Evolutionary conservation across 2,888 invertebrate genomes (phyloP).

Genomic region (Dolomedes plantarius): DNA sequence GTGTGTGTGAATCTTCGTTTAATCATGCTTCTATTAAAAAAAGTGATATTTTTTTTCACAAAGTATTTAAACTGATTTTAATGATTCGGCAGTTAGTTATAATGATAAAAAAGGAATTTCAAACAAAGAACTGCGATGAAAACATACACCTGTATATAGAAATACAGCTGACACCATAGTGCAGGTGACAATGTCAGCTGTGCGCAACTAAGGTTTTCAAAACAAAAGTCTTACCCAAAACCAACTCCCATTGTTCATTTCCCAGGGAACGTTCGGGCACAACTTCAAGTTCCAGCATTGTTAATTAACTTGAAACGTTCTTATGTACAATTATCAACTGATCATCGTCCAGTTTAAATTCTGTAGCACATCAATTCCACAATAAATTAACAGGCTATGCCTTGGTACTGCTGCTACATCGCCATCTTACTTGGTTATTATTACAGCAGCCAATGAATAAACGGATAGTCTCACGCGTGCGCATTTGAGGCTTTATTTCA

Average conservation of each 20-base stretch:
- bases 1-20: too few relatives aligned
- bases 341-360: slow-evolving; percentile 18
- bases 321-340: slow-evolving; percentile 31
- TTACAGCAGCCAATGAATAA: slow-evolving; percentile 33
- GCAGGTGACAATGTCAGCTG: slow-evolving; percentile 69
- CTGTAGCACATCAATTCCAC: neutral
- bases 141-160: slow-evolving; percentile 15
- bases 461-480: slow-evolving; percentile 32
- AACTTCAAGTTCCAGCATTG: slow-evolving; percentile 97
- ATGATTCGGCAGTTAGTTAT: too few relatives aligned
- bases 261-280: slow-evolving; percentile 96
- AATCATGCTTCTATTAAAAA: too few relatives aligned
- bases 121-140: neutral
- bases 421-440: slow-evolving; percentile 44
- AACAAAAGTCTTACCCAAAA: slow-evolving; percentile 85
- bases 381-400: neutral
- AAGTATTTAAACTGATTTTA: too few relatives aligned
- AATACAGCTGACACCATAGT: slow-evolving; percentile 42
- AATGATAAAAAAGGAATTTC: too few relatives aligned
- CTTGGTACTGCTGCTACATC: neutral
- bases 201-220: slow-evolving; percentile 60
- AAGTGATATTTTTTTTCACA: too few relatives aligned
- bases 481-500: slow-evolving; percentile 23
- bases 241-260: slow-evolving; percentile 98
- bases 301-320: slow-evolving; percentile 35